Evolutionary conservation across 2,888 invertebrate species (phyloP).

Genomic region (Notocelia uddmanniana): DNA sequence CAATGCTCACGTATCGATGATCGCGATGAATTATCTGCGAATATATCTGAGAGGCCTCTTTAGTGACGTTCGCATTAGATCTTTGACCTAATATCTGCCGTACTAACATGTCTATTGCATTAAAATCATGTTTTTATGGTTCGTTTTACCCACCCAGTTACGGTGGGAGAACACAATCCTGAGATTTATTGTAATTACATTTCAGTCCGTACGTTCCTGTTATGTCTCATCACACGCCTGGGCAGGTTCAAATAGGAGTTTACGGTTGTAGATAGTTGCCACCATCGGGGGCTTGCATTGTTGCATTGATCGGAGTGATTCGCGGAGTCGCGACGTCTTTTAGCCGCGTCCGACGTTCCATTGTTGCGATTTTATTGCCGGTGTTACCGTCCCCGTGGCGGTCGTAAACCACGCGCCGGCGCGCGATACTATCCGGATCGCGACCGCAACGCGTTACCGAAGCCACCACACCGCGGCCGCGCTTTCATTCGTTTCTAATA

Average conservation of each 20-base stretch:
- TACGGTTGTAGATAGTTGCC: conserved; percentile 79
- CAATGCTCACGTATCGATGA: conserved; percentile 65
- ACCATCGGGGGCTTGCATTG: conserved; percentile 82
- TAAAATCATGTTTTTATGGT: conserved; percentile 53
- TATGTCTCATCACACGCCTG: conserved; percentile 50
- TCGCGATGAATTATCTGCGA: conserved; percentile 63
- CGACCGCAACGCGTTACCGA: conserved; percentile 78
- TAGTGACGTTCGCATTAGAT: conserved; percentile 51
- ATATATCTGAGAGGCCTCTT: conserved; percentile 60
- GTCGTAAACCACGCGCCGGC: conserved; percentile 81
- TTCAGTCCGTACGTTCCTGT: conserved; percentile 43
- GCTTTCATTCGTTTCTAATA: conserved; percentile 84
- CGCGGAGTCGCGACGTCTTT: conserved; percentile 78
- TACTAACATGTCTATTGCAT: conserved; percentile 48
- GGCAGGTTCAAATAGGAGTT: conserved; percentile 68
- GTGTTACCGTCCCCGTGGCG: conserved; percentile 81
- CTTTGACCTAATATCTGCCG: conserved; percentile 50
- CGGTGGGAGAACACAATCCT: conserved; percentile 33
- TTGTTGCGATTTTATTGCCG: conserved; percentile 84
- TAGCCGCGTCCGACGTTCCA: conserved; percentile 82
- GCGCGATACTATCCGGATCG: conserved; percentile 79
- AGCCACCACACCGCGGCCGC: conserved; percentile 80
- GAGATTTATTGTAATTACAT: conserved; percentile 54
- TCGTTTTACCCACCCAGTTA: conserved; percentile 46
- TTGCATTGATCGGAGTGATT: conserved; percentile 83